phyloP scores from a whole-genome alignment of 2,888 invertebrate species.

The Sturmia bella region DNA sequence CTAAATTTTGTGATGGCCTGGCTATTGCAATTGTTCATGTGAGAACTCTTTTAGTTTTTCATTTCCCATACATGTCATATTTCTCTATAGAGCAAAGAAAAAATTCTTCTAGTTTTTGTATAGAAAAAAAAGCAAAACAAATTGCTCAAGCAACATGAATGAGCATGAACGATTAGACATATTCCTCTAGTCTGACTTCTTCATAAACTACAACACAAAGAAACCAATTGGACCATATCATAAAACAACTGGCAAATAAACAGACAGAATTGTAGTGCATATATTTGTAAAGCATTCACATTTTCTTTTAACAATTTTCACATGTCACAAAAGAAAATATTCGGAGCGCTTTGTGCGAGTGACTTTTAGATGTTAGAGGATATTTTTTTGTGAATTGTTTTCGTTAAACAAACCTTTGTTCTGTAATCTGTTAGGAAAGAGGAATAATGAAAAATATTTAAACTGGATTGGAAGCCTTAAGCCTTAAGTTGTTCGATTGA shows the following conservation, averaged over 20 bases:
- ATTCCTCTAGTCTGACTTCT: no score
- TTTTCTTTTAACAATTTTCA: neutral
- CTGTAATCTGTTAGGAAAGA: neutral
- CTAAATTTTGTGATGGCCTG: no score
- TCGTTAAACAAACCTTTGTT: no score
- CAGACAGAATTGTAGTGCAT: neutral
- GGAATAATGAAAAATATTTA: no score
- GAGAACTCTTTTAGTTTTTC: no score
- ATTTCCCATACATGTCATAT: constrained; percentile 2
- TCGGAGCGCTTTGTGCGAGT: no score
- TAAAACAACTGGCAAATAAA: neutral
- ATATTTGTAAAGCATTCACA: neutral
- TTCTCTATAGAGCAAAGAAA: neutral
- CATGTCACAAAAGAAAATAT: no score
- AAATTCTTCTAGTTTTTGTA: neutral
- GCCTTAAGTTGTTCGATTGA: neutral
- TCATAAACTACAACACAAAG: neutral
- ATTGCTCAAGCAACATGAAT: constrained; percentile 12
- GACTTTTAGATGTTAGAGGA: no score
- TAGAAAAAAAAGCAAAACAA: neutral
- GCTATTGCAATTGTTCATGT: no score
- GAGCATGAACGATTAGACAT: constrained; percentile 3
- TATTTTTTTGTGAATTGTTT: no score
- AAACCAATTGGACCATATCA: constrained; percentile 7
- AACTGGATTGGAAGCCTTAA: no score